Conservation (phyloP, 2,888 invertebrate genomes). For the Nipponacmea schrenckii region DNA sequence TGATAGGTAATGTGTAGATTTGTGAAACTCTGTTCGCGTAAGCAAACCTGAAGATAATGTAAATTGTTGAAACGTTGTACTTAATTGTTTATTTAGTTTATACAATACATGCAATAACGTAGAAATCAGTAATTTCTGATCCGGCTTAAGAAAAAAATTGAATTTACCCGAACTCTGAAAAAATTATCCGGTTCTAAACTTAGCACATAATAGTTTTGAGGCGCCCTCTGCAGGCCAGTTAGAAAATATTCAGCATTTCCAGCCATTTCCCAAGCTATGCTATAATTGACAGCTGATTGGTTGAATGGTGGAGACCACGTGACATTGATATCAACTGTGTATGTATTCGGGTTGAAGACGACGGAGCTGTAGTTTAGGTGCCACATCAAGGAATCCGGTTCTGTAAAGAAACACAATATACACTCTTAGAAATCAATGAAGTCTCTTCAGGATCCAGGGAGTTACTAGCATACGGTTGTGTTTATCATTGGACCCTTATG, state of each 20-base stretch:
- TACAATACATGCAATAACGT: no score
- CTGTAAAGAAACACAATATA: constrained; percentile 16
- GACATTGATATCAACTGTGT: constrained; percentile 32
- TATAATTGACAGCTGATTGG: constrained; percentile 30
- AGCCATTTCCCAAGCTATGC: constrained; percentile 16
- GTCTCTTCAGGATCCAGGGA: no score
- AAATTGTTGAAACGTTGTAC: no score
- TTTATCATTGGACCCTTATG: no score
- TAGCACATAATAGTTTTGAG: constrained; percentile 25
- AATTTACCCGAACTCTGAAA: constrained; percentile 34
- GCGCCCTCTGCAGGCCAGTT: constrained; percentile 11
- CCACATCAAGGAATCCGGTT: constrained; percentile 25
- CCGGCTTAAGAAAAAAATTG: no score
- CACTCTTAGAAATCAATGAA: no score
- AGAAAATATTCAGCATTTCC: background rate
- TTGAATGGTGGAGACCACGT: constrained; percentile 42
- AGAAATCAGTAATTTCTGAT: no score
- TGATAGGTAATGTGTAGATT: no score
- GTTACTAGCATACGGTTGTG: no score
- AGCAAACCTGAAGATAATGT: no score
- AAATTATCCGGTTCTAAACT: constrained; percentile 27
- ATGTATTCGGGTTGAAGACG: constrained; percentile 33
- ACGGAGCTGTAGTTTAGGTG: constrained; percentile 29
- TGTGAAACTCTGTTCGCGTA: no score
- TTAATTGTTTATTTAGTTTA: no score